Evolutionary conservation across 2,888 invertebrate species (phyloP), one percentile per base, ranked within the genome.

Genomic region (Congeria kusceri): DNA sequence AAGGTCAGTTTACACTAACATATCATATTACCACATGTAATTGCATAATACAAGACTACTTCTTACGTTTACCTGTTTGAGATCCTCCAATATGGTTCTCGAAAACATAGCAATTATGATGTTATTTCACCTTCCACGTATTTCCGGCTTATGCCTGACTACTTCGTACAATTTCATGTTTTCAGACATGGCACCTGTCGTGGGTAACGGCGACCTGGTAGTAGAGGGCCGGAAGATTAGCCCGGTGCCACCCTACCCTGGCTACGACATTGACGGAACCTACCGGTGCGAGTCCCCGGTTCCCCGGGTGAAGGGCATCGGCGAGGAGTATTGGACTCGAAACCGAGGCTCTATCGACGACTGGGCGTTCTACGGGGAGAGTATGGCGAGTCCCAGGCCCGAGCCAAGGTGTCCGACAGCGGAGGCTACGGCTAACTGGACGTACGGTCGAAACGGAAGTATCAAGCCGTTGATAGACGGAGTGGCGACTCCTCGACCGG

Each of bases 401-500:
- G 83, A 80, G 39, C 87, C 87, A 5, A 58, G 88, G 56, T 89
- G 90, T 47, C 88, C 88, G 1, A 87, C 87, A 11, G 73, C 83
- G 13, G 85, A 75, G 18, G 83, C 87, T 20, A 65, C 80, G 59
- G 66, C 62, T 0, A 89, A 89, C 74, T 88, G 87, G 77, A 82
- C 81, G 4, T 80, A 79, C 28, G 89, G 88, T 15, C 77, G 84
- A 65, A 65, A 83, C 58, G 90, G 90, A 9, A 87, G 80, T 9
- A 84, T 90, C 0, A 77, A 81, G 18, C 80, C 78, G 0, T 18
- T 89, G 23, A 61, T 90, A 15, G 86, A 87, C 39, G 86, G 89
- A 3, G 78, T 80, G 9, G 86, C 87, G 3, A 84, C 86, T 7
- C 85, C 90, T 0, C 75, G 89, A 39, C 88, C 88, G 7, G 72